These are phyloP conservation scores for Ypsolopha scabrella DNA, from an alignment of 2,888 invertebrate species.

Conservation along the genomic window DNA sequence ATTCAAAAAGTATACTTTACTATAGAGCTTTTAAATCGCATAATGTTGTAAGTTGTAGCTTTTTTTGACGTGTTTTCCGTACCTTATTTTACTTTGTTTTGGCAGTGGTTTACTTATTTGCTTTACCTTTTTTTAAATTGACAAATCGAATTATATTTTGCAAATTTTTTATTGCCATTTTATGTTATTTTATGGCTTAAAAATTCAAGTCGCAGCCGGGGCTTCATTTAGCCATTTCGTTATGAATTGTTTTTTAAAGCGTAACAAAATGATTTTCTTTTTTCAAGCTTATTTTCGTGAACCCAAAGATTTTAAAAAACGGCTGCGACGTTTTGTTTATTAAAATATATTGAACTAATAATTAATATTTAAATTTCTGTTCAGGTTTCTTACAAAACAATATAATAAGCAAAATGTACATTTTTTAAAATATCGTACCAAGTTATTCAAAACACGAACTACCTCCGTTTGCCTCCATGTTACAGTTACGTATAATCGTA, in stretches of 20 bases:
- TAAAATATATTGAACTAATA: no score
- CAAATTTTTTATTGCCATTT: not conserved
- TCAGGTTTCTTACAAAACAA: no score
- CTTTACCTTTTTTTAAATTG: not conserved
- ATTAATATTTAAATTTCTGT: no score
- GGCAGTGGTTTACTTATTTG: not conserved
- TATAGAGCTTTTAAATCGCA: conserved; percentile 1
- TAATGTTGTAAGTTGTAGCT: conserved; percentile 1
- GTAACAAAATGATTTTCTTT: not conserved
- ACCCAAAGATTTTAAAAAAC: no score
- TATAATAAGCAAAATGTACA: conserved; percentile 25
- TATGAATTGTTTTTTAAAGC: no score
- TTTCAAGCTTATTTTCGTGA: not conserved
- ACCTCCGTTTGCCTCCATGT: conserved; percentile 62
- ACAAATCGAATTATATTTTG: not conserved
- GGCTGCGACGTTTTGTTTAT: no score
- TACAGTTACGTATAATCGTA: conserved; percentile 5
- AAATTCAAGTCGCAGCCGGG: no score
- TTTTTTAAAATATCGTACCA: not conserved
- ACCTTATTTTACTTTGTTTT: not conserved
- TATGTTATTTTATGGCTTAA: not conserved
- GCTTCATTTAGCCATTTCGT: no score
- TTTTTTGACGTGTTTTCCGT: not conserved
- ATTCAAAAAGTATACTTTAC: not conserved
- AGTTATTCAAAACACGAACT: conserved; percentile 28